phyloP scores from a whole-genome alignment of 1,140 invertebrate genomes.

The Nasonia longicornis region DNA sequence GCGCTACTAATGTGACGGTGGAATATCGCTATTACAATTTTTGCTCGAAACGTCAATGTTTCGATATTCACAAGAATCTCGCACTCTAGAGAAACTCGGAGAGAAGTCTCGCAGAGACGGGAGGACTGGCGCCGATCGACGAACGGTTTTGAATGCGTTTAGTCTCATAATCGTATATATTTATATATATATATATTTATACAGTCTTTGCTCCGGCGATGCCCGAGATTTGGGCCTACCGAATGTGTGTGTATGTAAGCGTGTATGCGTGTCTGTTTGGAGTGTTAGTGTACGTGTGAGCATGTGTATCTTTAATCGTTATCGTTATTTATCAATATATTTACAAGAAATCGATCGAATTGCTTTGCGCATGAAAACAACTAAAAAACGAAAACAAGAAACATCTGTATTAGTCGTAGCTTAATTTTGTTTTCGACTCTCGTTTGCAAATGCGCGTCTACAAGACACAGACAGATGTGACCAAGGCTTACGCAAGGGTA shows the following conservation, averaged over 20 bases:
- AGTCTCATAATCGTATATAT: constrained; percentile 46
- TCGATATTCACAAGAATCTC: constrained; percentile 17
- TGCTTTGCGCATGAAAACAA: constrained; percentile 24
- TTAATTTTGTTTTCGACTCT: constrained; percentile 13
- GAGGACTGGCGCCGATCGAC: constrained; percentile 19
- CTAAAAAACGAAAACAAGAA: constrained; percentile 7
- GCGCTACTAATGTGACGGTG: neutral
- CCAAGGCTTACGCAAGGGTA: neutral
- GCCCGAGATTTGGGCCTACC: neutral
- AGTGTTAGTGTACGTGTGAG: neutral
- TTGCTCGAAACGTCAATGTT: neutral
- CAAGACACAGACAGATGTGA: constrained; percentile 8
- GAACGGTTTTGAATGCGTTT: constrained; percentile 53
- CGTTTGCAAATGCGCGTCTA: constrained; percentile 18
- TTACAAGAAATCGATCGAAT: constrained; percentile 38
- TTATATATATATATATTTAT: constrained; percentile 29
- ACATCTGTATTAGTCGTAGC: neutral
- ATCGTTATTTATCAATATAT: constrained; percentile 45
- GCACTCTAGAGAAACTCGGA: constrained; percentile 15
- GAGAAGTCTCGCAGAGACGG: constrained; percentile 22
- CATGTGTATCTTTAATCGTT: constrained; percentile 18
- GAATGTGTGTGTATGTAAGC: constrained; percentile 13
- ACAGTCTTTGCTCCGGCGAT: constrained; percentile 28
- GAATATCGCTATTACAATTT: constrained; percentile 1
- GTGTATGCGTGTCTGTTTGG: neutral